These are phyloP conservation scores for Procapra przewalskii DNA, from an alignment of 2,113 vertebrate genomes.

Conservation along the genomic window DNA sequence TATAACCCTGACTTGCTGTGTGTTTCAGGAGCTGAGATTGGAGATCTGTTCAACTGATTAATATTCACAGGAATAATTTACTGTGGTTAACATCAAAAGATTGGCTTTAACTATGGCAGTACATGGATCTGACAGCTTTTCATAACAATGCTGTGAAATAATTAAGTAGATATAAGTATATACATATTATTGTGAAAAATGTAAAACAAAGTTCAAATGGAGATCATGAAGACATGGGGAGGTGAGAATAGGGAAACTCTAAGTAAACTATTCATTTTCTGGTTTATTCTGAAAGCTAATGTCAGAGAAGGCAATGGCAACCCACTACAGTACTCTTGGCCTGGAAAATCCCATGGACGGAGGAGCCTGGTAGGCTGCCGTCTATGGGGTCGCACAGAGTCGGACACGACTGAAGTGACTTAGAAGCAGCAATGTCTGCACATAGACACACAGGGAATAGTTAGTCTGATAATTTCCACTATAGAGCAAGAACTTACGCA, in stretches of 20 bases:
- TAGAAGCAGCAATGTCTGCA: too few relatives aligned
- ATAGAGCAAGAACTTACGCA: neutral
- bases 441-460: neutral
- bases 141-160: neutral
- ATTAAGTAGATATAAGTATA: neutral
- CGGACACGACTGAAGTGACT: too few relatives aligned
- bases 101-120: neutral
- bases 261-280: neutral
- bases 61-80: neutral
- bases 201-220: neutral
- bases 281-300: neutral
- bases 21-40: neutral
- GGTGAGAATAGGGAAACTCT: neutral
- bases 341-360: too few relatives aligned
- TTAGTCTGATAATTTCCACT: neutral
- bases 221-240: neutral
- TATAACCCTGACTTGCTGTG: neutral
- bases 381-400: too few relatives aligned
- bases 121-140: neutral
- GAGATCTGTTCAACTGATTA: neutral
- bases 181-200: neutral
- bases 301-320: too few relatives aligned
- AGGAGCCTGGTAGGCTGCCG: too few relatives aligned
- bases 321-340: too few relatives aligned
- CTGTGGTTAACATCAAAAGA: neutral